Percentiles rank a stretch among this genome's conserved stretches.
Evolutionary conservation across 2,797 vertebrate species (phyloP).

Genomic region (Oryzias sinensis): DNA sequence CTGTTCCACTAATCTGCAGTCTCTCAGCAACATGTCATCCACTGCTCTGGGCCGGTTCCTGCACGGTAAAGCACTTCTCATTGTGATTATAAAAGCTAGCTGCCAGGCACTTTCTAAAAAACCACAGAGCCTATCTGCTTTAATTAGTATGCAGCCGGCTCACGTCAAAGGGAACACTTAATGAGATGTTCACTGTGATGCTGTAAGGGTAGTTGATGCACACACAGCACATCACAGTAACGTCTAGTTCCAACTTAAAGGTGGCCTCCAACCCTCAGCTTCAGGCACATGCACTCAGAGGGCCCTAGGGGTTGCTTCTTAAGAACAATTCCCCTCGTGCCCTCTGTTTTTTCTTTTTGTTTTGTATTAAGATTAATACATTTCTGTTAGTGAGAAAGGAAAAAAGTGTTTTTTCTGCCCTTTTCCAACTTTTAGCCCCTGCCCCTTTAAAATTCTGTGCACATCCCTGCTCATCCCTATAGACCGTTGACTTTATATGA

Average conservation of each 20-base stretch:
- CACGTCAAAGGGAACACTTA: constrained; percentile 34
- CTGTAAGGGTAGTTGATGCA: constrained; percentile 20
- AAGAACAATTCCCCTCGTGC: too few relatives aligned
- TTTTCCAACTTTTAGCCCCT: too few relatives aligned
- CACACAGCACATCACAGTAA: neutral
- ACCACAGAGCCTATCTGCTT: constrained; percentile 40
- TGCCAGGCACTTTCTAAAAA: constrained; percentile 22
- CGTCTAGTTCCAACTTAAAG: neutral
- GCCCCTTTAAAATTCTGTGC: too few relatives aligned
- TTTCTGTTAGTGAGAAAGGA: too few relatives aligned
- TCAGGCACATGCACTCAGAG: too few relatives aligned
- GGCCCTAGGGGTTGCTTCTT: too few relatives aligned
- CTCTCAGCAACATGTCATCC: neutral
- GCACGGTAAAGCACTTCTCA: constrained; percentile 5
- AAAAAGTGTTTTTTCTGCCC: too few relatives aligned
- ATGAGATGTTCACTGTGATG: constrained; percentile 39
- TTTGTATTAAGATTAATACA: too few relatives aligned
- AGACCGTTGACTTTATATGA: too few relatives aligned
- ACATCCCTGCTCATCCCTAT: too few relatives aligned
- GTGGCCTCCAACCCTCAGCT: neutral
- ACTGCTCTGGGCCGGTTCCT: constrained; percentile 12
- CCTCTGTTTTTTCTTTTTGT: too few relatives aligned
- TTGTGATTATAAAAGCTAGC: constrained; percentile 49
- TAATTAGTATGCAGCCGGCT: constrained; percentile 39
- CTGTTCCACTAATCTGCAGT: neutral